Conservation (phyloP, 2,113 vertebrate genomes). For the Trematocara macrostoma region DNA sequence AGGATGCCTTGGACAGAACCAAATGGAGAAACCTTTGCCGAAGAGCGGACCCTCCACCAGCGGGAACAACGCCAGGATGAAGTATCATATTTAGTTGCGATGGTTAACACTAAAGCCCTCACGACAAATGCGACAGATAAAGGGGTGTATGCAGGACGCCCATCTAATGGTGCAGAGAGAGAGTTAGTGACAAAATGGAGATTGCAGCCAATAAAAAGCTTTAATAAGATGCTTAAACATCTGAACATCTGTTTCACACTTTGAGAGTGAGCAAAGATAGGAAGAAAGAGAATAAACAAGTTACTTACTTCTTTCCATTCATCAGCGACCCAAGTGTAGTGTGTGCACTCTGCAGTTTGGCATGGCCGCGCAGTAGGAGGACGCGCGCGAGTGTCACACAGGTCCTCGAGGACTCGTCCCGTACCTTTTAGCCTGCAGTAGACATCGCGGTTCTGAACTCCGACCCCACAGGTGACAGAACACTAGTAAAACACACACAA, state of each 20-base stretch:
- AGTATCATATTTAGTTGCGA: background rate
- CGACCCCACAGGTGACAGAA: slow-evolving; percentile 83
- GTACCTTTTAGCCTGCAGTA: slow-evolving; percentile 78
- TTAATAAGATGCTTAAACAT: slow-evolving; percentile 25
- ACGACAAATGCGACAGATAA: background rate
- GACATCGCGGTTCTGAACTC: slow-evolving; percentile 79
- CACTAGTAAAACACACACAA: slow-evolving; percentile 70
- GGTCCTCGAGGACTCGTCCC: slow-evolving; percentile 68
- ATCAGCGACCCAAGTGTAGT: slow-evolving; percentile 72
- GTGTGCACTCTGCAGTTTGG: slow-evolving; percentile 65
- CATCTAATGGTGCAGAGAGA: slow-evolving; percentile 21
- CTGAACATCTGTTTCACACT: slow-evolving; percentile 7
- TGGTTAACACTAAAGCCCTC: slow-evolving; percentile 44
- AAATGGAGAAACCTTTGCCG: no score
- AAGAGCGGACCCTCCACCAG: no score
- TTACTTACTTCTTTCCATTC: slow-evolving; percentile 80
- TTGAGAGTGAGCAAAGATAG: background rate
- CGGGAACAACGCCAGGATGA: no score
- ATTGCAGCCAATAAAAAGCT: slow-evolving; percentile 39
- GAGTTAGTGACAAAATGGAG: background rate
- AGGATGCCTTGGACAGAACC: no score
- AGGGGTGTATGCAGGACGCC: slow-evolving; percentile 7
- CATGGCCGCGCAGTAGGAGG: slow-evolving; percentile 70
- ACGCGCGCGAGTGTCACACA: slow-evolving; percentile 57
- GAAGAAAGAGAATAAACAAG: background rate